These are phyloP conservation scores for Glaucopsyche alexis DNA, from an alignment of 2,888 invertebrate genomes.

Conservation along the genomic window DNA sequence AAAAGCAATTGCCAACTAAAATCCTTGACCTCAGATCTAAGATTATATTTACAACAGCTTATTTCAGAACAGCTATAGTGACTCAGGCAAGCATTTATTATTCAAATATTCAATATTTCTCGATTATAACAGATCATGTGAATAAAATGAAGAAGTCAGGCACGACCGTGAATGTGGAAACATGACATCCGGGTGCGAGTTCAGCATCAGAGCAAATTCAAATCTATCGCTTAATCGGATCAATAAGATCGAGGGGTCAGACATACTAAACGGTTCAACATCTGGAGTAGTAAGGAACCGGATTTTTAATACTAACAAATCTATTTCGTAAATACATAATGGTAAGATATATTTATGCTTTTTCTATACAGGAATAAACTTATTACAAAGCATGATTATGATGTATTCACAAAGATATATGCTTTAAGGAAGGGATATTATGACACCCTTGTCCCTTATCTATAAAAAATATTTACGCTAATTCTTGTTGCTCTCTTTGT, in stretches of 20 bases:
- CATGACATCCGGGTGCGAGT: slow-evolving; percentile 75
- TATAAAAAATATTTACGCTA: too few species aligned
- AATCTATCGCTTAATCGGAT: slow-evolving; percentile 68
- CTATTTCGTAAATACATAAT: background rate
- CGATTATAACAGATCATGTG: background rate
- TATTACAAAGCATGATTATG: too few species aligned
- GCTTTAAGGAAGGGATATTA: too few species aligned
- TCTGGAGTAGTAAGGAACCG: slow-evolving; percentile 9
- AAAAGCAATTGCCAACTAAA: background rate
- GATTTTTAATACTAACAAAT: background rate
- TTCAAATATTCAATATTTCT: slow-evolving; percentile 16
- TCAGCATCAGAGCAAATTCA: slow-evolving; percentile 65
- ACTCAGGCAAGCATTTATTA: background rate
- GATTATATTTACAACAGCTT: background rate
- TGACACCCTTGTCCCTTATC: too few species aligned
- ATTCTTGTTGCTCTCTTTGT: too few species aligned
- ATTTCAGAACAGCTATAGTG: background rate
- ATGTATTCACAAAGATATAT: too few species aligned
- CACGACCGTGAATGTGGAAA: slow-evolving; percentile 57
- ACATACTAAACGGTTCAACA: slow-evolving; percentile 66
- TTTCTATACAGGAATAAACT: background rate
- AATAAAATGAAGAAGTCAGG: slow-evolving; percentile 51
- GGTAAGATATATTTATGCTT: background rate
- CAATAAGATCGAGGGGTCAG: slow-evolving; percentile 66
- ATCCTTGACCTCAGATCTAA: background rate